Evolutionary conservation across 2,113 vertebrate species (phyloP), one percentile per base, ranked within the genome.

Genomic region (Dasyurus viverrinus): DNA sequence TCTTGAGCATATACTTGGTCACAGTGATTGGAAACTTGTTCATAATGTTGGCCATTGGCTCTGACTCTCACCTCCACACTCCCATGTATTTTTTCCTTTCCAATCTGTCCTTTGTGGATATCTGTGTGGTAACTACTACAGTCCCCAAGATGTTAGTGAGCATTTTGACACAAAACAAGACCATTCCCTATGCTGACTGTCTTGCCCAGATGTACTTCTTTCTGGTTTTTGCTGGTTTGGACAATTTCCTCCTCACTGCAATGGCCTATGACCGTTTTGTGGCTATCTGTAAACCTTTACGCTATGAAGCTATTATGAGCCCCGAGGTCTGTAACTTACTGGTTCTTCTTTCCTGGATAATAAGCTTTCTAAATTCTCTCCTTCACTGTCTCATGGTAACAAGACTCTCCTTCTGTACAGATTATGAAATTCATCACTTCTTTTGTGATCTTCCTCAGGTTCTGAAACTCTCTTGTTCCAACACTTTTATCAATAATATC

Each of bases 401-500:
- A 55, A 6, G 6, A 3, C 54, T 55, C 16, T 76, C 92, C 36
- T 90, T 5, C 2, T 93, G 27, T 25, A 26, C 54, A 26, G 8
- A 26, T n/a, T n/a, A 30, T 91, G 42, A 89, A 90, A 53, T 92
- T 53, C 93, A n/a, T 53, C 90, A 93, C 42, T 93, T 57, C 84
- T 94, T 92, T 27, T 93, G 68, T 48, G 93, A 96, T 47, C 46
- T 92, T 60, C 50, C 47, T 68, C 68, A 91, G 48, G 92, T 96
- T 0, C 48, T 96, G 60, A 93, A 93, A 19, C 23, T 96, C 3
- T 27, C 93, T 47, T 93, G 93, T n/a, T 94, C 54, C 24, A 50
- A 96, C 16, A 93, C 54, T 0, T 9, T 93, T 42, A 91, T 92
- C 54, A 93, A 50, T 42, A 91, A 54, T 53, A 30, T 48, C 2